Evolutionary conservation across 2,797 vertebrate species (phyloP).

Genomic region (Gadopsis bispinosus): DNA sequence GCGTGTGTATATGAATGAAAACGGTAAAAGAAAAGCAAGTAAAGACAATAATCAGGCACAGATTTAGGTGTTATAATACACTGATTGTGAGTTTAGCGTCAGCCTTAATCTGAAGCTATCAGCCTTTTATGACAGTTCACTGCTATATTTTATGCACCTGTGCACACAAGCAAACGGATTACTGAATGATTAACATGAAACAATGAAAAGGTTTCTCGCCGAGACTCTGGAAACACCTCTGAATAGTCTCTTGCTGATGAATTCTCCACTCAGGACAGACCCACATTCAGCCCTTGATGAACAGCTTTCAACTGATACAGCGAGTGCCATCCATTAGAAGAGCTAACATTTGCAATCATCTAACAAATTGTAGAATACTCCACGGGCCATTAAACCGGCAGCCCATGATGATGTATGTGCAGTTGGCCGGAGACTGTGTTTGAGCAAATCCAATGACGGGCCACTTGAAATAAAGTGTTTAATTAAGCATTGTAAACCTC

Average conservation of each 20-base stretch:
- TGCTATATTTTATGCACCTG: not conserved
- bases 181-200: constrained; percentile 1
- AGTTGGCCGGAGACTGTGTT: constrained; percentile 58
- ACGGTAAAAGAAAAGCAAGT: not conserved
- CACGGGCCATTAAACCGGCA: constrained; percentile 56
- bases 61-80: not conserved
- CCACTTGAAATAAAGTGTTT: constrained; percentile 82
- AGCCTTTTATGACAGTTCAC: not conserved
- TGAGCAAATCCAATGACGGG: constrained; percentile 70
- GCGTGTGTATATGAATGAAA: not conserved
- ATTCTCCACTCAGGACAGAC: constrained; percentile 10
- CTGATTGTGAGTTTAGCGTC: not conserved
- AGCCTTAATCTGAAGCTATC: not conserved
- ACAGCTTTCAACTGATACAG: constrained; percentile 47
- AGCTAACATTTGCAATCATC: constrained; percentile 68
- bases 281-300: constrained; percentile 31
- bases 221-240: constrained; percentile 5
- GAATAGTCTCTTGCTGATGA: constrained; percentile 5
- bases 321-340: constrained; percentile 49
- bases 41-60: constrained; percentile 1
- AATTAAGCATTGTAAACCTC: constrained; percentile 83
- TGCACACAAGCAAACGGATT: not conserved
- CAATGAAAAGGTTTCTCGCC: not conserved
- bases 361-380: constrained; percentile 70
- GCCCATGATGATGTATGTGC: constrained; percentile 62